Evolutionary conservation across 2,888 invertebrate genomes (phyloP).

Genomic region (Agrotis ipsilon): DNA sequence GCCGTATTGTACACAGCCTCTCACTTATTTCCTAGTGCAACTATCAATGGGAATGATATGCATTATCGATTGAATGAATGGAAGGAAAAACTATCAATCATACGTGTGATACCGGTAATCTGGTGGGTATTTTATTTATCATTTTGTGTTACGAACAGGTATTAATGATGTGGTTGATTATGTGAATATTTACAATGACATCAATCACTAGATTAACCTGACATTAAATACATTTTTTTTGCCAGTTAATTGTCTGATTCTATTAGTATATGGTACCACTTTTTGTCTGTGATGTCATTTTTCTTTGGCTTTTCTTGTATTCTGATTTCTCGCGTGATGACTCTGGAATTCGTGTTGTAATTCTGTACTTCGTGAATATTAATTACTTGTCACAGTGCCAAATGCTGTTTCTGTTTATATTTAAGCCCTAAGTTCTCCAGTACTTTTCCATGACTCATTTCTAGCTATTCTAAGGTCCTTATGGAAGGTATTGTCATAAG

Average conservation of each 20-base stretch:
- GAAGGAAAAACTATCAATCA: conserved; percentile 46
- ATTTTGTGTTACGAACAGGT: conserved; percentile 11
- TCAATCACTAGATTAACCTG: neutral
- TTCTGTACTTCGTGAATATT: conserved; percentile 8
- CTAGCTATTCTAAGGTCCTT: neutral
- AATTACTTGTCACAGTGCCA: neutral
- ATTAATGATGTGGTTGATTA: conserved; percentile 3
- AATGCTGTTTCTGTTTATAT: neutral
- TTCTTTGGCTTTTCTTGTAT: neutral
- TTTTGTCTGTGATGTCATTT: neutral
- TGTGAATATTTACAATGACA: conserved; percentile 1
- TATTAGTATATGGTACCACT: too few species aligned
- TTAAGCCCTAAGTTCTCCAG: neutral
- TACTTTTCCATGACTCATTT: neutral
- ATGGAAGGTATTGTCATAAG: too few species aligned
- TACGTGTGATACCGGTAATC: conserved; percentile 18
- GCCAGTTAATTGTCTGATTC: neutral
- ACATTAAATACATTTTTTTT: too few species aligned
- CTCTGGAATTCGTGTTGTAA: neutral
- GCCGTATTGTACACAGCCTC: conserved; percentile 78
- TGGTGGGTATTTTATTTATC: conserved; percentile 3
- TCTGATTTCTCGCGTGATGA: neutral
- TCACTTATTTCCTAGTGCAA: conserved; percentile 77
- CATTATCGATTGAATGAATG: conserved; percentile 42
- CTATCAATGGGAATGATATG: conserved; percentile 53